Conservation (phyloP, 2,113 vertebrate species). For the Chunga burmeisteri region DNA sequence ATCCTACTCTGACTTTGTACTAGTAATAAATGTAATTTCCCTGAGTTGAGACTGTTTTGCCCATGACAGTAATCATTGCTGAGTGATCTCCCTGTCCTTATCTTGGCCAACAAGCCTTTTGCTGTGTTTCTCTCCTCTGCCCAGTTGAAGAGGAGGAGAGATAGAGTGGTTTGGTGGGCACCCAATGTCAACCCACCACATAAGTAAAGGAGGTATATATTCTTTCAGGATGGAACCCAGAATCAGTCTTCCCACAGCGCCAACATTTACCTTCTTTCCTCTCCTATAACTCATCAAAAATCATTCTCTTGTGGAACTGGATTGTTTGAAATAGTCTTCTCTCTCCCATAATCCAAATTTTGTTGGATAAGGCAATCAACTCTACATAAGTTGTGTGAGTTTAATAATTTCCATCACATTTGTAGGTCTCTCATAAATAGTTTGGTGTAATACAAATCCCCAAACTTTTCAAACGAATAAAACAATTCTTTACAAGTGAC, state of each 20-base stretch:
- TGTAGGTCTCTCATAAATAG: neutral
- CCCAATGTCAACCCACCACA: neutral
- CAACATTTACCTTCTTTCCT: neutral
- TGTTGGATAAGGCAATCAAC: neutral
- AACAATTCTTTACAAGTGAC: neutral
- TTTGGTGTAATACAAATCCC: neutral
- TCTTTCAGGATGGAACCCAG: neutral
- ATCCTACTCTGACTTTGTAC: neutral
- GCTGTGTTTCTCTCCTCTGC: neutral
- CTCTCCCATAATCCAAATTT: neutral
- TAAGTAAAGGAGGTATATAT: neutral
- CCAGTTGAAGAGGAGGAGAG: neutral
- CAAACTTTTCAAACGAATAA: neutral
- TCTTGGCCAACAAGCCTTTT: neutral
- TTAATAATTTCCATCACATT: neutral
- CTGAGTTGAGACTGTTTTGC: neutral
- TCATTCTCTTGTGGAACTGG: neutral
- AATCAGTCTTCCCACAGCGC: neutral
- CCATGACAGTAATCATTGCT: neutral
- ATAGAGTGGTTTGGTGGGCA: neutral
- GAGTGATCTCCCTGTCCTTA: neutral
- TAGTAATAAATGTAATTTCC: neutral
- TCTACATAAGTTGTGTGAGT: neutral
- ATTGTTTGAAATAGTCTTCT: neutral
- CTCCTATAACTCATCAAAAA: neutral